Conservation (phyloP, 2,888 invertebrate genomes). For the Kuschelorhynchus macadamiae region DNA sequence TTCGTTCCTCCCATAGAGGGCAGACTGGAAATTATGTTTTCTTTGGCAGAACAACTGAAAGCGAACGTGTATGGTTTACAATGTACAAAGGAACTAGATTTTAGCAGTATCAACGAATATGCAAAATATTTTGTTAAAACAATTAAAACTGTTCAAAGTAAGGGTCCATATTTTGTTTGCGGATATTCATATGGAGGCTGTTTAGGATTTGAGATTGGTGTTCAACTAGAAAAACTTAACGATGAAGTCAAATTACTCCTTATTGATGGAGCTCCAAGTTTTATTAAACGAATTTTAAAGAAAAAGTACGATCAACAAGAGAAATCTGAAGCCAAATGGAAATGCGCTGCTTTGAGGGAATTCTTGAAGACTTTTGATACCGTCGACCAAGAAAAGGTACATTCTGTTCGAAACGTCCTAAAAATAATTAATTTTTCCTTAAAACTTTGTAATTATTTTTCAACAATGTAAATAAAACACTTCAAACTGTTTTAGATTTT, state of each 20-base stretch:
- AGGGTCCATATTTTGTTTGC: slow-evolving; percentile 52
- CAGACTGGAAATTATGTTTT: slow-evolving; percentile 37
- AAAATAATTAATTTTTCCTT: neutral
- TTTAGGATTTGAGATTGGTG: slow-evolving; percentile 48
- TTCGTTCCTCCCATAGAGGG: slow-evolving; percentile 54
- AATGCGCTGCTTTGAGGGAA: slow-evolving; percentile 26
- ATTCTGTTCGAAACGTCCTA: neutral
- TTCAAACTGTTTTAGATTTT: no score
- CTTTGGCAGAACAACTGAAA: slow-evolving; percentile 46
- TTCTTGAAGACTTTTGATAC: slow-evolving; percentile 39
- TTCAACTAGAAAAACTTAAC: slow-evolving; percentile 47
- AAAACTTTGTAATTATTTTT: neutral
- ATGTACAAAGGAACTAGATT: slow-evolving; percentile 31
- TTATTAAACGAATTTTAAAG: slow-evolving; percentile 33
- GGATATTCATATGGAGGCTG: slow-evolving; percentile 53
- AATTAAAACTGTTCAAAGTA: slow-evolving; percentile 41
- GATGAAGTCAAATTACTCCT: slow-evolving; percentile 46
- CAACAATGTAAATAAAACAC: no score
- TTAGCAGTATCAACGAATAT: slow-evolving; percentile 37
- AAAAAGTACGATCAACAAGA: slow-evolving; percentile 24
- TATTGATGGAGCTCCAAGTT: slow-evolving; percentile 50
- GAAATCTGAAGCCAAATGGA: slow-evolving; percentile 20
- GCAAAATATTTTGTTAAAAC: slow-evolving; percentile 39
- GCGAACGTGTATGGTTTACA: slow-evolving; percentile 52
- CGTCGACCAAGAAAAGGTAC: slow-evolving; percentile 37